These are phyloP conservation scores for Polypterus senegalus DNA, from an alignment of 2,113 vertebrate species.

Conservation along the genomic window DNA sequence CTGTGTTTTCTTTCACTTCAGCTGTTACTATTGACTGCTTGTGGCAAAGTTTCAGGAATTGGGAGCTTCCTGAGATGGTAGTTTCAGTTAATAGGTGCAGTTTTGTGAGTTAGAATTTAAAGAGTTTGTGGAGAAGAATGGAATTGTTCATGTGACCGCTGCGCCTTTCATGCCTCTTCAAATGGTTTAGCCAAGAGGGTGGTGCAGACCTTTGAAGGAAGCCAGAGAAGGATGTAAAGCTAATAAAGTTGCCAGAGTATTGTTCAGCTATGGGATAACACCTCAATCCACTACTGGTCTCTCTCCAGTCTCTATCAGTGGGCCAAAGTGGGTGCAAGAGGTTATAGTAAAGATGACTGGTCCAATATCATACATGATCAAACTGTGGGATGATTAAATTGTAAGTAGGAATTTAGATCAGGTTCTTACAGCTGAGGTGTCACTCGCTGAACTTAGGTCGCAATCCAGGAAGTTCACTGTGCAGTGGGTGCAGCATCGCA, in stretches of 20 bases:
- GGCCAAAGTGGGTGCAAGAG: too few species aligned
- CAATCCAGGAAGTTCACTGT: too few species aligned
- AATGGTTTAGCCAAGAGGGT: slow-evolving; percentile 13
- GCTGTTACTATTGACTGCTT: neutral
- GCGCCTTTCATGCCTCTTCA: slow-evolving; percentile 7
- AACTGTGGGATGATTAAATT: neutral
- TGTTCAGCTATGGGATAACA: slow-evolving; percentile 6
- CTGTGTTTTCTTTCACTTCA: neutral
- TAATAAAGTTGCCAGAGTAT: neutral
- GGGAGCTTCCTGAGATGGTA: neutral
- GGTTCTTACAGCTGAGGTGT: too few species aligned
- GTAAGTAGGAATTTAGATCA: neutral
- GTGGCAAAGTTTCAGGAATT: neutral
- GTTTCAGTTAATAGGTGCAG: slow-evolving; percentile 12
- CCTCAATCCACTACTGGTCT: slow-evolving; percentile 2
- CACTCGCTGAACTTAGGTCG: too few species aligned
- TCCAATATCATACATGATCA: neutral
- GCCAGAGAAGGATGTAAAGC: neutral
- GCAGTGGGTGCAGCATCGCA: too few species aligned
- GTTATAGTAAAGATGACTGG: too few species aligned
- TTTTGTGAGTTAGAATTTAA: slow-evolving; percentile 1
- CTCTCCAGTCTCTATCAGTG: neutral
- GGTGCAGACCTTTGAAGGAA: slow-evolving; percentile 7
- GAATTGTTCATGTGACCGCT: slow-evolving; percentile 14
- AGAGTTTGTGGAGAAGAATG: slow-evolving; percentile 12